Base-by-base conservation (phyloP, 1,140 invertebrate species). In the Formica exsecta region DNA sequence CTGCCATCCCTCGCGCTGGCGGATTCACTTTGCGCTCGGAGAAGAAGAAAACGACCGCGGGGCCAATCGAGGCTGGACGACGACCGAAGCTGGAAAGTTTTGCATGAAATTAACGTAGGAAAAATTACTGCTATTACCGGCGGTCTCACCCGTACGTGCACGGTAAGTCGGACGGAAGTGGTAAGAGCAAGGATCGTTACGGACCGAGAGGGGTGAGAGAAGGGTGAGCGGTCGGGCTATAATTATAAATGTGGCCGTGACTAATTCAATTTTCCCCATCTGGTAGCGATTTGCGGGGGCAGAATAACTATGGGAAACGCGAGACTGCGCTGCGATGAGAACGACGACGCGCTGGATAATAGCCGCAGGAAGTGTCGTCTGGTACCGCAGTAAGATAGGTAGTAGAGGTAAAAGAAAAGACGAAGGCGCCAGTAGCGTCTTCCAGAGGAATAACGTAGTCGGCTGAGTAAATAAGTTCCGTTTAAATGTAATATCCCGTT, bases 101-200 rank as follows among this genome's bases (percentile, higher is more conserved):
- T 90, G 92, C 91, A 90, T 91, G 86, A 92, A 92, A 92, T 92
- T 92, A 92, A 92, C 86, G 86, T 84, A 85, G 84, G 88, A 92
- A 92, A 92, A 92, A 92, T 92, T 89, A 92, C 90, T 85, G 87
- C 91, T 90, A 92, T 92, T 92, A 91, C 86, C 75, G 85, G 62
- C 61, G 75, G 57, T 70, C 66, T 51, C 59, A 65, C 66, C 65
- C 64, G 73, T 57, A 87, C 86, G 77, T 57, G 76, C 77, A 36
- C 29, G 51, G 74, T 48, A 79, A 88, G 79, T 86, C 54, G 76
- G 70, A 81, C 79, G 59, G 13, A 65, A 68, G 38, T 32, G 29
- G 61, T 32, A 32, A 41, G 25, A 83, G 74, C 38, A 36, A 61
- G 54, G 73, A 61, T 16, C n/a, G 36, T 61, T 36, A 13, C 36